Percentiles rank a stretch among this genome's conserved stretches.
These are phyloP conservation scores for Saturnia pavonia DNA, from an alignment of 2,888 invertebrate genomes.

Conservation along the genomic window DNA sequence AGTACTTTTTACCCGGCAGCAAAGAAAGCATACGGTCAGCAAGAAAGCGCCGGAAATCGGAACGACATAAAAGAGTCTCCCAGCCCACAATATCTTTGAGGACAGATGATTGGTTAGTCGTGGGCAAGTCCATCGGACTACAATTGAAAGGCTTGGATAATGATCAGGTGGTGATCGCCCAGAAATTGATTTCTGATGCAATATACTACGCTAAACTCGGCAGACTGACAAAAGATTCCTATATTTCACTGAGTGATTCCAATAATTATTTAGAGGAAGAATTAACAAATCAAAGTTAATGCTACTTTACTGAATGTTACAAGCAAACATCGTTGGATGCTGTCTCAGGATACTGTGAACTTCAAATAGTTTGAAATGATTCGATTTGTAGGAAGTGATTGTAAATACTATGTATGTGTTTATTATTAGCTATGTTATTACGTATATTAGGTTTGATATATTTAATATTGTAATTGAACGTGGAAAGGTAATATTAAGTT, in stretches of 20 bases:
- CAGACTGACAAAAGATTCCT: conserved; percentile 23
- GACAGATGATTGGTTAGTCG: conserved; percentile 22
- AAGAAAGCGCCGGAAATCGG: conserved; percentile 1
- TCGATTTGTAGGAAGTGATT: neutral
- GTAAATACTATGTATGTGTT: neutral
- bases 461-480: neutral
- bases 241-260: neutral
- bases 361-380: neutral
- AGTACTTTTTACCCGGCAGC: neutral
- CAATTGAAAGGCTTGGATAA: conserved; percentile 25
- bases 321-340: neutral
- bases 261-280: neutral
- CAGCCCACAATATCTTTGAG: neutral
- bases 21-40: neutral
- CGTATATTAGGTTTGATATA: no score
- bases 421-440: neutral
- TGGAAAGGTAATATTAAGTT: neutral
- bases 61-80: neutral
- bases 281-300: neutral
- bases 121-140: conserved; percentile 26
- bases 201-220: conserved; percentile 28
- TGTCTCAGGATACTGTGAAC: neutral
- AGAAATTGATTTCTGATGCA: conserved; percentile 29
- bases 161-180: conserved; percentile 25
- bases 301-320: neutral